Evolutionary conservation across 2,113 vertebrate genomes (phyloP), one percentile per base, ranked within the genome.

Genomic region (Urocolius indicus): DNA sequence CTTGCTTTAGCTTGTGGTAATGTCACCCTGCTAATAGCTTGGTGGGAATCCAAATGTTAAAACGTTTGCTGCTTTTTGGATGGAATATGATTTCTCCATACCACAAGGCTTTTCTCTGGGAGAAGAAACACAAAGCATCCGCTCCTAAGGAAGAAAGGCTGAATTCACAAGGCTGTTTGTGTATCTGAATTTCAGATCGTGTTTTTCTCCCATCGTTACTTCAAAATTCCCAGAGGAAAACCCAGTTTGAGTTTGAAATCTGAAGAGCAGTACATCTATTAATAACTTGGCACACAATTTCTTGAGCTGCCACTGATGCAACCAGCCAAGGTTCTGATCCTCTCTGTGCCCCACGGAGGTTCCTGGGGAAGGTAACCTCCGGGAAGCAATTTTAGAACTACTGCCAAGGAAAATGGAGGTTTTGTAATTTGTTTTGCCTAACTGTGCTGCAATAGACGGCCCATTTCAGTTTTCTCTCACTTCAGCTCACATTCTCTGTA

Each of bases 191-290:
- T 90, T 75, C 68, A 75, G 34, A 43, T 32, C 36, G 3, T 54
- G n/a, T 24, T 87, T 27, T 96, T 94, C 19, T 90, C 61, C 41
- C 52, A 84, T 21, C 1, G 6, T 48, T 84, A 71, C 69, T 76
- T 78, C 48, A 87, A 82, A 92, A 89, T 43, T 94, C 76, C 76
- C 76, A 48, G 8, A 51, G 73, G 86, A 88, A 72, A 89, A 29
- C 18, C n/a, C 57, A 49, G 10, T 65, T 78, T 0, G 4, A 43
- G 57, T 74, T 22, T 65, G 65, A 78, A 92, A 86, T 32, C 49
- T 48, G 36, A 84, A 89, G 41, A 92, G 69, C 24, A 68, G 63
- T n/a, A 43, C 13, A 38, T 38, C 83, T 89, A 68, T 78, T 93
- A 87, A 93, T 84, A 78, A 72, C 46, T 9, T 72, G 48, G 49